Evolutionary conservation across 1,140 invertebrate species (phyloP).

Genomic region (Calliphora vicina): DNA sequence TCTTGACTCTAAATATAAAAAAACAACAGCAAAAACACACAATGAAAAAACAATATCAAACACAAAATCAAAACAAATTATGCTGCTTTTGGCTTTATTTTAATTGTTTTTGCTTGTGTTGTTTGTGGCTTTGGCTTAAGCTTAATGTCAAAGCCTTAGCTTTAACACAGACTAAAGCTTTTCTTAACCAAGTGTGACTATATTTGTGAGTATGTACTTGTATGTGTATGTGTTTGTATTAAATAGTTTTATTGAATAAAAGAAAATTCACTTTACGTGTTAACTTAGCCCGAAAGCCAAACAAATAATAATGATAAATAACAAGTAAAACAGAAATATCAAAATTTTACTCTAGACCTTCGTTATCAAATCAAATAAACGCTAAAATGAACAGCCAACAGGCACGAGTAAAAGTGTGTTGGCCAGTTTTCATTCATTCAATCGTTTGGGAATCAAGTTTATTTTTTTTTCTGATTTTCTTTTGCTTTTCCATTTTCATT

Average conservation of each 20-base stretch:
- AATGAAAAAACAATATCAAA: background rate
- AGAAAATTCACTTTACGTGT: constrained; percentile 6
- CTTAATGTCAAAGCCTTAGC: background rate
- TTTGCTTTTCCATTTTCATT: background rate
- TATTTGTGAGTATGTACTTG: no score
- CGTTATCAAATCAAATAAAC: background rate
- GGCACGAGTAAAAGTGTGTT: background rate
- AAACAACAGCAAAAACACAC: background rate
- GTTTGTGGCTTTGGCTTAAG: background rate
- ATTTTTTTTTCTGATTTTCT: background rate
- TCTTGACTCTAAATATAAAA: constrained; percentile 22
- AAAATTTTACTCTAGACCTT: constrained; percentile 10
- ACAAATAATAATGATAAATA: no score
- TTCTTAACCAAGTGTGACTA: background rate
- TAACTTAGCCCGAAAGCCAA: background rate
- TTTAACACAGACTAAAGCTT: background rate
- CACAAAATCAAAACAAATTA: background rate
- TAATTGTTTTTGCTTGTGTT: background rate
- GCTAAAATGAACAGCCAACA: background rate
- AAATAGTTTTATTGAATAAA: background rate
- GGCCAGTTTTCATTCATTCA: background rate
- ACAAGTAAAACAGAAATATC: background rate
- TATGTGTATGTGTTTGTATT: background rate
- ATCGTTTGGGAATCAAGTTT: background rate
- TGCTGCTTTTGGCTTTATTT: background rate